Evolutionary conservation across 2,113 vertebrate genomes (phyloP), one percentile per base, ranked within the genome.

Genomic region (Sinocyclocheilus anophthalmus): DNA sequence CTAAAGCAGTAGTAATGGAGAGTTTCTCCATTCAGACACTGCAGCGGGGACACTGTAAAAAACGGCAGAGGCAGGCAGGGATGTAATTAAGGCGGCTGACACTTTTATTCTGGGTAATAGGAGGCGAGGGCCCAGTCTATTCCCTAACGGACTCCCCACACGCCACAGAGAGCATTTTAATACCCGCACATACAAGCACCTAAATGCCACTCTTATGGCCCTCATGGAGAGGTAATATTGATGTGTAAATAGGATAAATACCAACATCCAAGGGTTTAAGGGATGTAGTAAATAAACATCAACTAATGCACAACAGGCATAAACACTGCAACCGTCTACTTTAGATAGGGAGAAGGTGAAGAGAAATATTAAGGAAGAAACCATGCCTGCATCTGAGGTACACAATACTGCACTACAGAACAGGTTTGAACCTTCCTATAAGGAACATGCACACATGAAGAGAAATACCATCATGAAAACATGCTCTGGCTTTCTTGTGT

Each of bases 191-290:
- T 96, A 97, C 96, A 96, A 96, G 96, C 96, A 96, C 96, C 97
- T 96, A 97, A 99, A 99, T 97, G 96, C 96, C 97, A 97, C 95
- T 95, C 95, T 94, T 94, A 92, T 94, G 94, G 93, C 95, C 96
- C 94, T 96, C 93, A 93, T 95, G 95, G 96, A 95, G 96, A 97
- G 95, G 96, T 97, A 97, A 98, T 97, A 97, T 96, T 96, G 94
- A 95, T 96, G 96, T 97, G 96, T 97, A 99, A 99, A 98, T 96
- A 97, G 96, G 96, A 96, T 96, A 98, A 97, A 98, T 97, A 97
- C 95, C 96, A 97, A 96, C 96, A 97, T 96, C 95, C 95, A 95
- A 94, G 95, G 95, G 94, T 95, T 93, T 91, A 92, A 94, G 91
- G 94, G 95, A 93, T 81, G 93, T 92, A 94, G 95, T 95, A 96